Base-by-base conservation (phyloP, 2,888 invertebrate species). In the Myopa tessellatipennis region DNA sequence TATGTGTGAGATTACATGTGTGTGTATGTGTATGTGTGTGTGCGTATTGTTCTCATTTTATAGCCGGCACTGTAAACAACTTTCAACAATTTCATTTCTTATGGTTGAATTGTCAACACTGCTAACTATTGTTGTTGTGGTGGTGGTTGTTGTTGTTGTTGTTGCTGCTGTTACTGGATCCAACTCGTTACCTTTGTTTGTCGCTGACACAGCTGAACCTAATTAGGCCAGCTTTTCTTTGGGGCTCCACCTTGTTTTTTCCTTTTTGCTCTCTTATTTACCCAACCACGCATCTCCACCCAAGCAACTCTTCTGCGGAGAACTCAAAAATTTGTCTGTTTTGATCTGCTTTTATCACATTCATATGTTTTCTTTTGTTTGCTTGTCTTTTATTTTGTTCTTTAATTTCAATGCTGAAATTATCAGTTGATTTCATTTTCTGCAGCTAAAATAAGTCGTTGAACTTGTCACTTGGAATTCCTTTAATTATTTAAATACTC, bases 201-300 rank as follows among this genome's bases (percentile, higher is more conserved):
- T 34, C 79, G 80, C 80, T 82, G 82, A 82, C 82, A 82, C 82
- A 82, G 82, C 80, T 82, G 82, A 80, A 81, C 78, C 80, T 82
- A 82, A 82, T 82, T 82, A 78, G 82, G 82, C 79, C 82, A 81
- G 79, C 50, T 52, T 61, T 61, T 61, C 40, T 70, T 69, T 76
- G 58, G 45, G 52, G 70, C 75, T 26, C 40, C 68, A 40, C 58
- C 18, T 60, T 73, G 34, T 60, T 58, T 58, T 60, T 58, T 58
- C 58, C 68, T 75, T 67, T 65, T 55, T 55, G 55, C 67, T n/a
- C 18, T 70, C 40, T 69, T 60, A 18, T 52, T 61, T 10, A 38
- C 4, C 40, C 38, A 7, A n/a, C 55, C 55, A 55, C n/a, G 16
- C 55, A 55, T 6, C 55, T 55, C 58, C 55, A 16, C 10, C 55